Base-by-base conservation (phyloP, 2,797 vertebrate species). In the Cygnus olor region DNA sequence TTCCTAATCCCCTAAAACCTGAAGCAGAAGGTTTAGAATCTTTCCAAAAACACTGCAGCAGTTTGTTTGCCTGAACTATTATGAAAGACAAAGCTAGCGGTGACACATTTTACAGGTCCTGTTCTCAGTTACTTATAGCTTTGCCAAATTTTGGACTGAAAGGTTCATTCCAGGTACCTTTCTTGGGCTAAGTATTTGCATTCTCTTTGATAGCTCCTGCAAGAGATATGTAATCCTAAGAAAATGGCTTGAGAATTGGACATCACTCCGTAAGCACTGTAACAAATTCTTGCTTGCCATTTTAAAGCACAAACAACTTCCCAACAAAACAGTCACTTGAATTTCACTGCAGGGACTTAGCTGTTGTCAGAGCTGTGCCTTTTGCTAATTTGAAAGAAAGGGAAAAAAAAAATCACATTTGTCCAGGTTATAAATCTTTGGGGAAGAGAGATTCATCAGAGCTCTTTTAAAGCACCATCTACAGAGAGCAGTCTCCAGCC, bases 1-100 rank as follows among this genome's bases (percentile, higher is more conserved):
- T 89, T 92, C 86, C 87, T 93, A 94, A 95, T 95, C 89, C 89
- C 57, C 93, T 90, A 85, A 92, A 96, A 91, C 69, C 88, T 93
- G 95, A 90, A 88, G 94, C 82, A 91, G 91, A 77, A 91, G 79
- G 49, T 72, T 80, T 65, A 92, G 45, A 5, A 54, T 89, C 79
- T 69, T 84, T 86, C 83, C 61, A 95, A 85, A 85, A 92, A 60
- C 65, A 74, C 2, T n/a, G 78, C 74, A 89, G 84, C 78, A 83
- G 78, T 88, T 90, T 92, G 65, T 83, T 90, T 80, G 57, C 42
- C n/a, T 76, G 74, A 85, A 78, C 64, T 61, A 14, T 34, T 78
- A 83, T 45, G 74, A 74, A 51, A 85, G 57, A 65, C 74, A 82
- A 96, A 94, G 30, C 32, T 12, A 77, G 58, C 51, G 83, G 25